These are phyloP conservation scores for Aurelia sp. DNA, from an alignment of 30 jellyfish, hydroid and myxozoan genomes.

Conservation along the genomic window DNA sequence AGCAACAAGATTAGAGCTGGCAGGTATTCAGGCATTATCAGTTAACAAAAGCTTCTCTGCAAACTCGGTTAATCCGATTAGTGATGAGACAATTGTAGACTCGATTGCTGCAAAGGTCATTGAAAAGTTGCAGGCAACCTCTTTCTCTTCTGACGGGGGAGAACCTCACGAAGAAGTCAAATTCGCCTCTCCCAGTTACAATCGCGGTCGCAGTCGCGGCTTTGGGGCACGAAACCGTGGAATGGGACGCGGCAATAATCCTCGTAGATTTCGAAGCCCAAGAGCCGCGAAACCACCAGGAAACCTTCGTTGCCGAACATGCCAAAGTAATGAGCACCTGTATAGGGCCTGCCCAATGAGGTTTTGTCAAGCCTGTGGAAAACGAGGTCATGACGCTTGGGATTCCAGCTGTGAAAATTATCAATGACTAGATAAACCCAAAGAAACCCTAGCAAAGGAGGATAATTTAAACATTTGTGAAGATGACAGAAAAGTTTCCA, in stretches of 20 bases:
- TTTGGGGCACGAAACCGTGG: constrained; percentile 27
- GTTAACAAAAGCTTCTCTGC: not conserved
- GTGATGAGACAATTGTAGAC: not conserved
- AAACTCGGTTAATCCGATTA: constrained; percentile 1
- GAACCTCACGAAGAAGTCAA: constrained; percentile 5
- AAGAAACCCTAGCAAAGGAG: not conserved
- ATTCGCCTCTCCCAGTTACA: not conserved
- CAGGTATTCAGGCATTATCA: constrained; percentile 25
- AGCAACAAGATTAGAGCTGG: constrained; percentile 43
- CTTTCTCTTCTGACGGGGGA: constrained; percentile 16
- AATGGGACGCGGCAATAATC: not conserved
- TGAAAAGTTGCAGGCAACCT: not conserved
- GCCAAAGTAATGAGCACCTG: constrained; percentile 11
- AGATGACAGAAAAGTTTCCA: not conserved
- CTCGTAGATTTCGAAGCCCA: not conserved
- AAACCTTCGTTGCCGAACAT: not conserved
- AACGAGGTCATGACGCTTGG: constrained; percentile 20
- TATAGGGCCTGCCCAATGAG: constrained; percentile 22
- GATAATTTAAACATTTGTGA: not conserved
- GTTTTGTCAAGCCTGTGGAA: constrained; percentile 24
- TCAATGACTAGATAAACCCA: not conserved
- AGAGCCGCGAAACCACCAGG: not conserved
- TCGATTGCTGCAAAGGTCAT: constrained; percentile 13
- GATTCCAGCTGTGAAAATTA: not conserved
- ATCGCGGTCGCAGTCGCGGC: not conserved